Percentiles rank a stretch among this genome's conserved stretches.
phyloP scores from a whole-genome alignment of 2,113 vertebrate genomes.

The Parotia lawesii region DNA sequence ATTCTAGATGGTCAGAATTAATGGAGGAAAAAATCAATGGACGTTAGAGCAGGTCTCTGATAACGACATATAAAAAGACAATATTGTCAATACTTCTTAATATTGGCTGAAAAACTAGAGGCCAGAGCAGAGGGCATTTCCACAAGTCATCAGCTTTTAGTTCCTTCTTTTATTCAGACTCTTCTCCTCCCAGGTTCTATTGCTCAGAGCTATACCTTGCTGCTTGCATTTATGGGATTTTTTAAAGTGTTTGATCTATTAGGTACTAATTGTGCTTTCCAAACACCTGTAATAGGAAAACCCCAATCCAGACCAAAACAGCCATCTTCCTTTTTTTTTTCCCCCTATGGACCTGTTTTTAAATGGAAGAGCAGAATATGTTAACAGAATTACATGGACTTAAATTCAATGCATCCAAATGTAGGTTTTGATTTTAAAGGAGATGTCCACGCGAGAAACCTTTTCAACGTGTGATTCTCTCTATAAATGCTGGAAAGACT shows the following conservation, averaged over 20 bases:
- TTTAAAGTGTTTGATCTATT: neutral
- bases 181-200: accelerated
- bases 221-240: neutral
- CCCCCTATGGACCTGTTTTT: neutral
- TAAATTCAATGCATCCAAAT: neutral
- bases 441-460: neutral
- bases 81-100: neutral
- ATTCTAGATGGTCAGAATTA: neutral
- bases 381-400: neutral
- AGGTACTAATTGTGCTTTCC: neutral
- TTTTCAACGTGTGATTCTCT: neutral
- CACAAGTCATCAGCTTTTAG: neutral
- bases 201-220: neutral
- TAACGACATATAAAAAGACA: neutral
- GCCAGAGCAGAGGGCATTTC: neutral
- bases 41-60: neutral
- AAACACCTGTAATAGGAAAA: neutral
- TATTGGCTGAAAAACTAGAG: neutral
- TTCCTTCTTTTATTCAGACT: neutral
- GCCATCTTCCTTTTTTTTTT: neutral
- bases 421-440: neutral
- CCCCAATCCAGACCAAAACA: neutral
- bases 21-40: neutral
- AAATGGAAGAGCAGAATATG: neutral
- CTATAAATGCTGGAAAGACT: neutral